phyloP scores from a whole-genome alignment of 2,888 invertebrate genomes.

The Clitarchus hookeri region DNA sequence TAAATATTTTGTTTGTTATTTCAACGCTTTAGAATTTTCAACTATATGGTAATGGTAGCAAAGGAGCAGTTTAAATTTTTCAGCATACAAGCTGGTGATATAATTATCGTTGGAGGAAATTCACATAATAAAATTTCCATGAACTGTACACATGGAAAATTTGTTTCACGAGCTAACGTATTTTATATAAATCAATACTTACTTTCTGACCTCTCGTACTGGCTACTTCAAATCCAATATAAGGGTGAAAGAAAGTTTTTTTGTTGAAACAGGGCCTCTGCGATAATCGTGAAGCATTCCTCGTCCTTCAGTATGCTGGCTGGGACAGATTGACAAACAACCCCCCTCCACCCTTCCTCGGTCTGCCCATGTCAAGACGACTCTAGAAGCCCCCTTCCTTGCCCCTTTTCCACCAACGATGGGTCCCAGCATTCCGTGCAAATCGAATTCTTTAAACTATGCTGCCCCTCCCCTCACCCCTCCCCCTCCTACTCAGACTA shows the following conservation, averaged over 20 bases:
- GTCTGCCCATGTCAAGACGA: background rate
- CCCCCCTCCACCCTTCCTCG: too few relatives aligned
- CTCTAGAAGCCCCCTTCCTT: background rate
- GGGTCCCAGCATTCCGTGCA: background rate
- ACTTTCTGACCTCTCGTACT: too few relatives aligned
- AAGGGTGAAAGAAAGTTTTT: background rate
- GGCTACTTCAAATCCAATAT: background rate
- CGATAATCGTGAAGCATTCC: background rate
- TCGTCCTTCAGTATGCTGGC: background rate
- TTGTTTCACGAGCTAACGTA: too few relatives aligned
- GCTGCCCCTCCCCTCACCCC: background rate
- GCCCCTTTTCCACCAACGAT: background rate
- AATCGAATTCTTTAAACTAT: conserved; percentile 14
- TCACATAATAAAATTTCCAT: too few relatives aligned
- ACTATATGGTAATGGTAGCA: too few relatives aligned
- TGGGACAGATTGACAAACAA: background rate
- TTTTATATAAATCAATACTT: too few relatives aligned
- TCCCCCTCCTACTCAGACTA: background rate
- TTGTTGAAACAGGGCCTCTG: background rate
- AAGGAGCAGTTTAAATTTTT: too few relatives aligned
- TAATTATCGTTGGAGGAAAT: too few relatives aligned
- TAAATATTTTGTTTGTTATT: too few relatives aligned
- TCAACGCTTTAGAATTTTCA: too few relatives aligned
- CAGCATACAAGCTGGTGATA: too few relatives aligned
- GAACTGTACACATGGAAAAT: too few relatives aligned